A percentile compares a stretch with the other conserved stretches of the same genome.
Conservation (phyloP, 1,140 invertebrate species). For the Reticulitermes speratus region DNA sequence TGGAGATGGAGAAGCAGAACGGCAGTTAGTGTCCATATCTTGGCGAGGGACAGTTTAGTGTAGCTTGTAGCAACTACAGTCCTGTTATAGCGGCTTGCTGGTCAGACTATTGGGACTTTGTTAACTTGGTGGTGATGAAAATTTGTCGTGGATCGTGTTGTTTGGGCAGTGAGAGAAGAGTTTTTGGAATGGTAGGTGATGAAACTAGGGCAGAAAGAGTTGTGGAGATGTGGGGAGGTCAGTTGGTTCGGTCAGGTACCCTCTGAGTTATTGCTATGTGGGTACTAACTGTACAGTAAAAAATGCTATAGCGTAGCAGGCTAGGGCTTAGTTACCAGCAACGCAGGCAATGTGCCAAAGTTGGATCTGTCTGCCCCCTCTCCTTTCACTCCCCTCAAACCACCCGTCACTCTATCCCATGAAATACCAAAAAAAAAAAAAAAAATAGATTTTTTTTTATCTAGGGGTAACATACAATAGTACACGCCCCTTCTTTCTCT, state of each 20-base stretch:
- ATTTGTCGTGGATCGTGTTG: not conserved
- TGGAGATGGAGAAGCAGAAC: not conserved
- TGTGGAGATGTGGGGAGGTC: not conserved
- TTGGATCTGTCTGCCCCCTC: not conserved
- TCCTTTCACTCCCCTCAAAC: not conserved
- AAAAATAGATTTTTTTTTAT: not conserved
- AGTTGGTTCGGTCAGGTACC: conserved; percentile 2
- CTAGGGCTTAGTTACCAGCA: not conserved
- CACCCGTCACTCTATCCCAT: not conserved
- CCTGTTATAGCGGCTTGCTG: not conserved
- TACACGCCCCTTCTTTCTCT: not conserved
- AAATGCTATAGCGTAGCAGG: not conserved
- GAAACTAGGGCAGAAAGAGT: not conserved
- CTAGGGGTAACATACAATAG: not conserved
- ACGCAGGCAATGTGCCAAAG: not conserved
- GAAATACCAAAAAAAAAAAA: not conserved
- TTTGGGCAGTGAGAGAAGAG: not conserved
- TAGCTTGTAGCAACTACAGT: not conserved
- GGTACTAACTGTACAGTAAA: conserved; percentile 7
- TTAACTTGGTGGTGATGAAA: not conserved
- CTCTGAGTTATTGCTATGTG: not conserved
- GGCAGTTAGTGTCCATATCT: not conserved
- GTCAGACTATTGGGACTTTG: not conserved
- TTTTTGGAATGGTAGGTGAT: not conserved
- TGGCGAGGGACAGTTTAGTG: not conserved